Percentiles rank a stretch among this genome's conserved stretches.
These are phyloP conservation scores for Dryocosmus kuriphilus DNA, from an alignment of 2,888 invertebrate genomes.

Conservation along the genomic window DNA sequence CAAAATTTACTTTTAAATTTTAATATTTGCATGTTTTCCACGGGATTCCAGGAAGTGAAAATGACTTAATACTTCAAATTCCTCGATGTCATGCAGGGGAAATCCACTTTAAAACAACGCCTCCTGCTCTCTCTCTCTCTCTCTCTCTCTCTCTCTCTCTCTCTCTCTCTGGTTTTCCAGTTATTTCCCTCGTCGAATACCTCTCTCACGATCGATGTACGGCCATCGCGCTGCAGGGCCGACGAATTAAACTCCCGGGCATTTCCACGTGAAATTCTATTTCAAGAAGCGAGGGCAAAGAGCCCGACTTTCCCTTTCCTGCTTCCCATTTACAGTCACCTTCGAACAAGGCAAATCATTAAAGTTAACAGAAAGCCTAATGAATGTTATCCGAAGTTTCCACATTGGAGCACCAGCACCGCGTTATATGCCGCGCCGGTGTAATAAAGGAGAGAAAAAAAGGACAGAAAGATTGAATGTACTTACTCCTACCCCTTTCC, in stretches of 20 bases:
- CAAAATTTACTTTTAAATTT: too few species aligned
- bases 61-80: too few species aligned
- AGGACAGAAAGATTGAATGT: background rate
- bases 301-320: background rate
- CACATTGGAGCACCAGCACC: background rate
- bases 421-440: background rate
- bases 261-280: slow-evolving; percentile 63
- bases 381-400: slow-evolving; percentile 17
- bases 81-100: slow-evolving; percentile 5
- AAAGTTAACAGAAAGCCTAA: slow-evolving; percentile 23
- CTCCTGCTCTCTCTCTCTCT: slow-evolving; percentile 21
- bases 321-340: slow-evolving; percentile 13
- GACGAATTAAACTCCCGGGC: slow-evolving; percentile 62
- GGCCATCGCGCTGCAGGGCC: slow-evolving; percentile 51
- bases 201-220: slow-evolving; percentile 57
- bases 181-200: slow-evolving; percentile 6
- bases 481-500: background rate
- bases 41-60: too few species aligned
- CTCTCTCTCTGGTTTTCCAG: background rate
- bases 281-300: slow-evolving; percentile 57
- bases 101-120: slow-evolving; percentile 20
- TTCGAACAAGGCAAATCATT: slow-evolving; percentile 18
- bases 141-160: background rate
- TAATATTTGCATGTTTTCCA: too few species aligned
- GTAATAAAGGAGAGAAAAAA: slow-evolving; percentile 3